Conservation (phyloP, 1,140 invertebrate species). For the Magallana ariakensis region DNA sequence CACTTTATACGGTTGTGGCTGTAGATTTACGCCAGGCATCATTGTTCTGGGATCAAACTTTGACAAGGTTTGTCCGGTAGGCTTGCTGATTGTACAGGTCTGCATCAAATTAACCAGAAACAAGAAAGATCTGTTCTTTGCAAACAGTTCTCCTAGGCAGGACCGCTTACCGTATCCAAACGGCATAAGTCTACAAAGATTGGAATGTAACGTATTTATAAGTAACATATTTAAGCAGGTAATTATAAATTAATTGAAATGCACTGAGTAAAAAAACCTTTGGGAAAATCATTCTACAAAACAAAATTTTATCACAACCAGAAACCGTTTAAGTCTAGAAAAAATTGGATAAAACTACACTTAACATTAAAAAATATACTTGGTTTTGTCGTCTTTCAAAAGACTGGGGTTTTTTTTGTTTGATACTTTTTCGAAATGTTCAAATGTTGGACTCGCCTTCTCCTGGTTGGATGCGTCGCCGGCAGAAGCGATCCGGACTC, state of each 20-base stretch:
- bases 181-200: background rate
- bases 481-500: slow-evolving; percentile 46
- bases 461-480: slow-evolving; percentile 41
- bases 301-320: too few relatives aligned
- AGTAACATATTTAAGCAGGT: too few relatives aligned
- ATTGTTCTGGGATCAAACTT: background rate
- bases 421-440: too few relatives aligned
- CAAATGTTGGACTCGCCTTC: slow-evolving; percentile 14
- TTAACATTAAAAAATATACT: too few relatives aligned
- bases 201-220: too few relatives aligned
- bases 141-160: slow-evolving; percentile 37
- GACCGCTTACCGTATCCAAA: slow-evolving; percentile 31
- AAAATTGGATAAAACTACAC: too few relatives aligned
- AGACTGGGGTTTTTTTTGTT: too few relatives aligned
- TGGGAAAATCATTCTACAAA: too few relatives aligned
- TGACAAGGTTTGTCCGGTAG: background rate
- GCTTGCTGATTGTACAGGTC: background rate
- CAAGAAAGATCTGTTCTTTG: slow-evolving; percentile 11
- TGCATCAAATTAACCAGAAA: slow-evolving; percentile 18
- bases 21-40: background rate
- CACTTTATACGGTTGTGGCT: background rate
- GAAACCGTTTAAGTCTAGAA: too few relatives aligned
- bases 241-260: too few relatives aligned
- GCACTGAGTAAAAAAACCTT: too few relatives aligned
- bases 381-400: too few relatives aligned